Evolutionary conservation across 2,113 vertebrate genomes (phyloP).

Genomic region (Heterotis niloticus): DNA sequence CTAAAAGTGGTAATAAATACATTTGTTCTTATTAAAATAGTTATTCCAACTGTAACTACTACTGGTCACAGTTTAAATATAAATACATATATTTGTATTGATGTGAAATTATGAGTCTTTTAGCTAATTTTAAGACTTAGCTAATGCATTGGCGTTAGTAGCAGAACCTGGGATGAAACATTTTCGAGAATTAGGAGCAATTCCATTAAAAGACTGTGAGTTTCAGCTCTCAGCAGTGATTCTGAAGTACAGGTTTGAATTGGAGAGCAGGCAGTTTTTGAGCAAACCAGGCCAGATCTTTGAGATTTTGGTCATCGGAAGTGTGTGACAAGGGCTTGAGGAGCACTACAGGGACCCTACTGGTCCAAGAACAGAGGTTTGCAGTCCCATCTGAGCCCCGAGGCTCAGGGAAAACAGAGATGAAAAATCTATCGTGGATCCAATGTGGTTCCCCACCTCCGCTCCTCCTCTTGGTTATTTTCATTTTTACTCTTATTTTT

Average conservation of each 20-base stretch:
- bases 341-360: too few relatives aligned
- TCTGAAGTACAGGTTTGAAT: too few relatives aligned
- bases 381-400: too few relatives aligned
- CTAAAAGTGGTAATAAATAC: neutral
- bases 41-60: too few relatives aligned
- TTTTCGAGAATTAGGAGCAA: neutral
- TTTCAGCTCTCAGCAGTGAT: neutral
- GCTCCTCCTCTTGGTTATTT: slow-evolving; percentile 33
- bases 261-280: too few relatives aligned
- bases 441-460: slow-evolving; percentile 29
- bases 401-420: too few relatives aligned
- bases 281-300: too few relatives aligned
- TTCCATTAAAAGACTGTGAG: slow-evolving; percentile 15
- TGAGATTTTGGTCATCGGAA: too few relatives aligned
- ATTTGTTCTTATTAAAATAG: neutral
- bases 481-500: slow-evolving; percentile 36
- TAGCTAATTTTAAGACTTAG: neutral
- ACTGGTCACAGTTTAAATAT: neutral
- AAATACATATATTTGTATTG: too few relatives aligned
- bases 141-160: neutral
- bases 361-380: too few relatives aligned
- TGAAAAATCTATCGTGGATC: too few relatives aligned
- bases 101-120: neutral
- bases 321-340: too few relatives aligned
- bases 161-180: neutral